A percentile compares a stretch with the other conserved stretches of the same genome.
phyloP scores from a whole-genome alignment of 2,797 vertebrate species.

The Tenualosa thibaudeaui region DNA sequence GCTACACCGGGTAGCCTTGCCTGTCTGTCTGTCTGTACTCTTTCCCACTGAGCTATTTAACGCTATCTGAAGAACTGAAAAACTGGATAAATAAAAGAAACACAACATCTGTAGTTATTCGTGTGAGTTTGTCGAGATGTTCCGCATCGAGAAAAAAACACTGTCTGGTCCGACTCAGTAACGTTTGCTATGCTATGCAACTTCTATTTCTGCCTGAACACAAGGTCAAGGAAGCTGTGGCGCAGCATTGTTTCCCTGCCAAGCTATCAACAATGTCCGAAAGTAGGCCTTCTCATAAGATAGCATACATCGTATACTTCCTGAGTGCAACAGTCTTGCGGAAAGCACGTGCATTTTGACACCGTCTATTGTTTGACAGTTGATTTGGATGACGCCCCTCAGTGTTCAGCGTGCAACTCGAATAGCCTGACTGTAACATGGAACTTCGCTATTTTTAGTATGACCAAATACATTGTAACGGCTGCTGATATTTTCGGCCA shows the following conservation, averaged over 20 bases:
- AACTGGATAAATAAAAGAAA: background rate
- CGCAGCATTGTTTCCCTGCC: background rate
- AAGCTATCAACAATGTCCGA: background rate
- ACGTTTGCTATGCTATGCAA: too few relatives aligned
- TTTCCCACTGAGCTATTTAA: background rate
- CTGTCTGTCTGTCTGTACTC: too few relatives aligned
- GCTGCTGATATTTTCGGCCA: background rate
- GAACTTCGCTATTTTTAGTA: background rate
- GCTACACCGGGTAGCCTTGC: background rate
- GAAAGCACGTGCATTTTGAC: background rate
- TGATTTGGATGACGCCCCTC: constrained; percentile 44
- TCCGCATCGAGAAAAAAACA: background rate
- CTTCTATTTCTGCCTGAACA: background rate
- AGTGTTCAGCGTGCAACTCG: background rate
- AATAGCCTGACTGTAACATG: background rate
- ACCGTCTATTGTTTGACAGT: constrained; percentile 44
- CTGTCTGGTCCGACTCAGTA: background rate
- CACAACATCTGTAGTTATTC: background rate
- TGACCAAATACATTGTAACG: background rate
- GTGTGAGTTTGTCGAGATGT: background rate
- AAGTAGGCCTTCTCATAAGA: background rate
- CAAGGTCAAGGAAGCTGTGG: background rate
- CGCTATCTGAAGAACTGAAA: background rate
- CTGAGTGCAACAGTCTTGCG: background rate
- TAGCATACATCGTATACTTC: background rate